Conservation (phyloP, 2,888 invertebrate species). For the Agapostemon virescens region DNA sequence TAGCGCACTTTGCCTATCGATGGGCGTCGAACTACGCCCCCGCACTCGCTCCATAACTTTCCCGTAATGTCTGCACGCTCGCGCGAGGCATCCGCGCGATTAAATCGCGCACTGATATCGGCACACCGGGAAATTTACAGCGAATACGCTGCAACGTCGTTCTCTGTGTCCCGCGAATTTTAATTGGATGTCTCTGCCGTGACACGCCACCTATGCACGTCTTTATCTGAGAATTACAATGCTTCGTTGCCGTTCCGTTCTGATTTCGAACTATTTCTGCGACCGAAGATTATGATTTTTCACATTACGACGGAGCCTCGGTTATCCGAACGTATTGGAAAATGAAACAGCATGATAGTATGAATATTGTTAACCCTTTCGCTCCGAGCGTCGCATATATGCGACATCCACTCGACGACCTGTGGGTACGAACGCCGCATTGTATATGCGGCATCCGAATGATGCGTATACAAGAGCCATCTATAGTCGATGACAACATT, state of each 20-base stretch:
- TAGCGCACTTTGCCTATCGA: slow-evolving; percentile 59
- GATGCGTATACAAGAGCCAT: too few species aligned
- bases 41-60: slow-evolving; percentile 63
- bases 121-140: slow-evolving; percentile 62
- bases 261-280: background rate
- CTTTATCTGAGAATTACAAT: background rate
- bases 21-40: slow-evolving; percentile 44
- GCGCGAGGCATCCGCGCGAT: slow-evolving; percentile 34
- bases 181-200: slow-evolving; percentile 42
- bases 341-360: background rate
- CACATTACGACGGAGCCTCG: too few species aligned
- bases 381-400: too few species aligned
- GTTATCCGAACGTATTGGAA: too few species aligned
- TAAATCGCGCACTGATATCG: slow-evolving; percentile 66
- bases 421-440: too few species aligned
- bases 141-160: slow-evolving; percentile 39
- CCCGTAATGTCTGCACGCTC: slow-evolving; percentile 37
- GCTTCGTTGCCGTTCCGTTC: background rate
- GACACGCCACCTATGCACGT: background rate
- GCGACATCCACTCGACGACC: too few species aligned
- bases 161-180: slow-evolving; percentile 35
- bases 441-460: too few species aligned
- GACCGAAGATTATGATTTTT: background rate
- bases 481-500: too few species aligned
- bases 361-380: too few species aligned